Evolutionary conservation across 1,140 invertebrate genomes (phyloP).

Genomic region (Uloborus diversus): DNA sequence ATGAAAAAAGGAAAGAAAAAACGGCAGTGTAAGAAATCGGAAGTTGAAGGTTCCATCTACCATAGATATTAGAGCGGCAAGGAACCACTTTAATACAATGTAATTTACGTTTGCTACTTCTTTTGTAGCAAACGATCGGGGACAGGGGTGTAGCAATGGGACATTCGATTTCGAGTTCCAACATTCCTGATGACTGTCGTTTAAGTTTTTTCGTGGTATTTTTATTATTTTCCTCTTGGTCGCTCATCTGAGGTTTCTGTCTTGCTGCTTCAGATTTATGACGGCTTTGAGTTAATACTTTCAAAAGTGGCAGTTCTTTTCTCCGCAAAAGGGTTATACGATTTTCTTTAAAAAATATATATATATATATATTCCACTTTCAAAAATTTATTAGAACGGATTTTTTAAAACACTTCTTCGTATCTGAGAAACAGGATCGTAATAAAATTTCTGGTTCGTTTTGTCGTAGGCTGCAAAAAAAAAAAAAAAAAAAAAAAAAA

Average conservation of each 20-base stretch:
- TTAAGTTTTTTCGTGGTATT: slow-evolving; percentile 39
- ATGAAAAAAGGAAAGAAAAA: slow-evolving; percentile 4
- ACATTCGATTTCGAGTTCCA: slow-evolving; percentile 49
- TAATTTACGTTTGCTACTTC: slow-evolving; percentile 55
- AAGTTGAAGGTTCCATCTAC: slow-evolving; percentile 27
- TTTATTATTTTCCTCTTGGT: slow-evolving; percentile 41
- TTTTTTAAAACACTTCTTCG: too few species aligned
- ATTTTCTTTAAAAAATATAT: too few species aligned
- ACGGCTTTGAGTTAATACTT: slow-evolving; percentile 56
- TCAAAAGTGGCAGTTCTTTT: slow-evolving; percentile 36
- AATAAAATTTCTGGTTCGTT: too few species aligned
- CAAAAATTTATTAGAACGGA: too few species aligned
- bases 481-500: too few species aligned
- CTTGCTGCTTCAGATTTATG: slow-evolving; percentile 47
- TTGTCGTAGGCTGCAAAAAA: too few species aligned
- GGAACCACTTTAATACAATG: slow-evolving; percentile 54
- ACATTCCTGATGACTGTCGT: slow-evolving; percentile 48
- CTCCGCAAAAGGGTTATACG: slow-evolving; percentile 25
- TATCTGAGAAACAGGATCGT: too few species aligned
- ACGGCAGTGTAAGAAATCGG: slow-evolving; percentile 11
- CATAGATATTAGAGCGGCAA: slow-evolving; percentile 38
- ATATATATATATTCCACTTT: too few species aligned
- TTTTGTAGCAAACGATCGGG: slow-evolving; percentile 41
- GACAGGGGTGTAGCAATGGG: slow-evolving; percentile 26
- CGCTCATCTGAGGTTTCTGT: slow-evolving; percentile 55